A percentile compares a stretch with the other conserved stretches of the same genome.
Conservation (phyloP, 1,140 invertebrate species). For the Sitophilus oryzae region DNA sequence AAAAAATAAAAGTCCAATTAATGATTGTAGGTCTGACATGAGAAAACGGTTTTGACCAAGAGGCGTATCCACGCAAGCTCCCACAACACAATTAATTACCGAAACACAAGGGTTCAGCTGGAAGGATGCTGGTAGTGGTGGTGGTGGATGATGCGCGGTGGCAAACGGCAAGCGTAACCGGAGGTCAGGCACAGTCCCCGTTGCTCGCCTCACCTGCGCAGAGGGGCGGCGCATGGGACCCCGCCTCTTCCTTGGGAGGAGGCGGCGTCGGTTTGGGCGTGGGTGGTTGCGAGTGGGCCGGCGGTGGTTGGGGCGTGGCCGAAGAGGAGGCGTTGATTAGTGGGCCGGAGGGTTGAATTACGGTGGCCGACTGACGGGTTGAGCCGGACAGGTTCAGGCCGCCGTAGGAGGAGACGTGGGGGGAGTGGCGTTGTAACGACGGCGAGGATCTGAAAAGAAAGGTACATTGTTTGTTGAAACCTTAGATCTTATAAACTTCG, state of each 20-base stretch:
- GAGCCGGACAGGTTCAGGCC: conserved; percentile 37
- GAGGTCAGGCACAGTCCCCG: conserved; percentile 42
- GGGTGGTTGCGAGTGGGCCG: conserved; percentile 26
- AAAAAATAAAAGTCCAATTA: no score
- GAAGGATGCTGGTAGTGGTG: conserved; percentile 15
- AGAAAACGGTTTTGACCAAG: no score
- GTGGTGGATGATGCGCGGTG: conserved; percentile 26
- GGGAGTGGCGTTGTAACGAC: conserved; percentile 39
- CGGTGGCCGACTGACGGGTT: conserved; percentile 30
- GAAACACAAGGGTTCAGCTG: conserved; percentile 36
- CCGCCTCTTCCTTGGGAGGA: conserved; percentile 1
- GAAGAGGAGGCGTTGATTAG: conserved; percentile 38
- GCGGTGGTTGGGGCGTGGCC: conserved; percentile 22
- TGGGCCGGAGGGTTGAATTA: conserved; percentile 41
- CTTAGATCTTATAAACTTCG: no score
- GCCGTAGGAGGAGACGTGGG: conserved; percentile 30
- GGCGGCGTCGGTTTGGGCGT: conserved; percentile 28
- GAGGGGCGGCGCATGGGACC: background rate
- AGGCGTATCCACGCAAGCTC: no score
- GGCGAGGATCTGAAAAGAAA: conserved; percentile 25
- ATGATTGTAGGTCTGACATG: no score
- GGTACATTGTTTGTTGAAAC: background rate
- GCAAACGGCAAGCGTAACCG: conserved; percentile 35
- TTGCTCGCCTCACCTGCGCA: conserved; percentile 26
- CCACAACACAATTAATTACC: conserved; percentile 31